Evolutionary conservation across 2,888 invertebrate species (phyloP), one percentile per base, ranked within the genome.

Genomic region (Cheilosia variabilis): DNA sequence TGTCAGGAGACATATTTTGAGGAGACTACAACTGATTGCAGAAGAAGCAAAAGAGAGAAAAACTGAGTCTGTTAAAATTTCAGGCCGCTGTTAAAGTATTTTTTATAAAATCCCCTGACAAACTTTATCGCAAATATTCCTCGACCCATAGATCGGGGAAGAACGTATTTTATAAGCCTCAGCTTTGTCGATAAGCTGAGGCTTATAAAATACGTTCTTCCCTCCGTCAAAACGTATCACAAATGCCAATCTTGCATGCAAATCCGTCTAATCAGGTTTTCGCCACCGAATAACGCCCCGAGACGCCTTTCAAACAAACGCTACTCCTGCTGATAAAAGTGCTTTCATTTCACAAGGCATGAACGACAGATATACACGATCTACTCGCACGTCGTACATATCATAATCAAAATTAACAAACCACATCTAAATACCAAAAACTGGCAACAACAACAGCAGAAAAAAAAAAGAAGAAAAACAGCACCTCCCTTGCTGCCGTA

Each of bases 331-430:
- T 53, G 60, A 62, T 47, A 78, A 50, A 69, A 55, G 15, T 41
- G 9, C 0, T 31, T 9, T 31, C 27, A 71, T 57, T 78, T 71
- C 78, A 41, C 62, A 78, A 77, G 27, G 15, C 55, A 50, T 17
- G 19, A 3, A 24, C 50, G 58, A 22, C 43, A n/a, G n/a, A n/a
- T n/a, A 15, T 69, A 47, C 55, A 24, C 4, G 4, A 24, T 24
- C 24, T 27, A 27, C 17, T n/a, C 27, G 45, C 1, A 24, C 52
- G 5, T 15, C 9, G 24, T 52, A 57, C 17, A 34, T 53, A 72
- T 52, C 58, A 72, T 65, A 60, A 73, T 72, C 52, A 63, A 34
- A 72, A 71, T 66, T 60, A 77, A 65, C 69, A 65, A 81, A 76
- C 68, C 63, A 31, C 43, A 31, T 65, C 45, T 41, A 31, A 72